Evolutionary conservation across 2,113 vertebrate species (phyloP), one percentile per base, ranked within the genome.

Genomic region (Amazona vittata): DNA sequence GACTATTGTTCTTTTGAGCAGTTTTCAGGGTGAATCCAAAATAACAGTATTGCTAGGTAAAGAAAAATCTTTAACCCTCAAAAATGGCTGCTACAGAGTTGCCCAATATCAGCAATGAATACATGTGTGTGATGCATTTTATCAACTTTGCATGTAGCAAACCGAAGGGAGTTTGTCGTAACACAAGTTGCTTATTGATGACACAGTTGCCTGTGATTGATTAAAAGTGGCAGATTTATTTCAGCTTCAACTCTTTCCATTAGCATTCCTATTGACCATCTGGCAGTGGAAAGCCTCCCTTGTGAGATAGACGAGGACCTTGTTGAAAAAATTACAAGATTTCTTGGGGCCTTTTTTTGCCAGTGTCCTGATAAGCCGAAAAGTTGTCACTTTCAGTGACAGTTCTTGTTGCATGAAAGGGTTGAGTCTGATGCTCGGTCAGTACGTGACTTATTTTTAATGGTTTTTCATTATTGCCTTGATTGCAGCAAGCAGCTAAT

Each of bases 151-250:
- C 89, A 94, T 83, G 82, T 80, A 71, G 67, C 6, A 19, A 93
- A 70, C 69, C 57, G 88, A 91, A 96, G 64, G 90, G 93, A 95
- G 64, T 90, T 95, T 96, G 87, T 96, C 95, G 87, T 94, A 96
- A 93, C 92, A 86, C 0, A 5, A 94, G 62, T 78, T 35, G 26
- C 59, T 92, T 96, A 95, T 96, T 92, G 96, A 97, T 97, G 96
- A 94, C 92, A 94, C 26, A 11, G 90, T 96, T 94, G 88, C 81
- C 92, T 94, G 85, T 96, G 97, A 98, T 97, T 96, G 97, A 98
- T 98, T 97, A 95, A 65, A 98, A 97, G 94, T 97, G 97, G 95
- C 97, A 97, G 96, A 94, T 98, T 97, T 98, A 97, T 98, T 97
- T 98, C 82, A 81, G 96, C 94, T 93, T 97, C 96, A 97, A 73